Conservation (phyloP, 2,113 vertebrate species). For the Phaethornis superciliosus region DNA sequence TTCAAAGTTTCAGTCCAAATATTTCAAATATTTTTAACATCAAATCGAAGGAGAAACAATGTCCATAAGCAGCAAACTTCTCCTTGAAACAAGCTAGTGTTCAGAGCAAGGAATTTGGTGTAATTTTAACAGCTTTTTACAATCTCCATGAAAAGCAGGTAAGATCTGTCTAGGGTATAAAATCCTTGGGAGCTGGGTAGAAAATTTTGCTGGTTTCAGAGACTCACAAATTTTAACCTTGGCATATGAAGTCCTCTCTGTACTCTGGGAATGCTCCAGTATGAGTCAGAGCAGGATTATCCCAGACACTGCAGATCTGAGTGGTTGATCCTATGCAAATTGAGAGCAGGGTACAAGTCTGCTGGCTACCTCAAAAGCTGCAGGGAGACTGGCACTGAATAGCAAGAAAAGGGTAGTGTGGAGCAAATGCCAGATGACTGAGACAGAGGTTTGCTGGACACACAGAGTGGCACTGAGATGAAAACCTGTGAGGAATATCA, state of each 20-base stretch:
- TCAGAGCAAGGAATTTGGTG: not conserved
- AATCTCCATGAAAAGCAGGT: not conserved
- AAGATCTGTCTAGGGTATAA: not conserved
- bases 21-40: not conserved
- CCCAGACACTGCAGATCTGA: not conserved
- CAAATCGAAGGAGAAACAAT: not conserved
- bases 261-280: not conserved
- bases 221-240: not conserved
- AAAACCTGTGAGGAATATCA: not conserved
- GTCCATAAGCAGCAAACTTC: not conserved
- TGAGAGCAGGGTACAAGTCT: not conserved
- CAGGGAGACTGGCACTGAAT: not conserved
- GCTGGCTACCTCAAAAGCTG: not conserved
- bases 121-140: not conserved
- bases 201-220: not conserved
- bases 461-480: not conserved
- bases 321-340: not conserved
- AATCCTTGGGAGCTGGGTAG: not conserved
- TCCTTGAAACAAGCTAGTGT: not conserved
- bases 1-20: constrained; percentile 12
- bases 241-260: not conserved
- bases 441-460: not conserved
- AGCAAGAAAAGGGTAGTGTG: not conserved
- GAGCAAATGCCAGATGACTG: not conserved
- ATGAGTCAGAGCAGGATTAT: not conserved